Evolutionary conservation across 2,113 vertebrate genomes (phyloP).

Genomic region (Hirundichthys speculiger): DNA sequence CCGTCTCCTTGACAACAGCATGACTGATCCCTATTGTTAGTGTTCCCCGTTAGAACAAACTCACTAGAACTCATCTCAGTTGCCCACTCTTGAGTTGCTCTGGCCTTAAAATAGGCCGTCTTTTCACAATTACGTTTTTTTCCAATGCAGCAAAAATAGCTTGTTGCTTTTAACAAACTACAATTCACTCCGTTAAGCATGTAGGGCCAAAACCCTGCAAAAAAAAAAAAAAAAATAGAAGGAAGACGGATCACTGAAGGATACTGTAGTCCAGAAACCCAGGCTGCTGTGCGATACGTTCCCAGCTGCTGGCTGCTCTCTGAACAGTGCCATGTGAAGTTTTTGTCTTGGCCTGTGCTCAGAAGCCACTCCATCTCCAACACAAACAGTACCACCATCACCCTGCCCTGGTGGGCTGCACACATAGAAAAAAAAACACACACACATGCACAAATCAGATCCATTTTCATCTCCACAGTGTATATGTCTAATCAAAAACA

Average conservation of each 20-base stretch:
- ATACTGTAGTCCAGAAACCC: constrained; percentile 97
- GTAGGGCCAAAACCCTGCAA: neutral
- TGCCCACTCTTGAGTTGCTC: constrained; percentile 12
- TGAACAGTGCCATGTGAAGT: constrained; percentile 95
- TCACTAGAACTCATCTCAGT: constrained; percentile 44
- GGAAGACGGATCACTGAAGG: constrained; percentile 71
- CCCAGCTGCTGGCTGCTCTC: constrained; percentile 93
- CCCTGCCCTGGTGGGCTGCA: constrained; percentile 91
- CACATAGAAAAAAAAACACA: constrained; percentile 30
- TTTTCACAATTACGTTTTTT: constrained; percentile 28
- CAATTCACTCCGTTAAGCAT: neutral
- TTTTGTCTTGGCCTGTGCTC: constrained; percentile 95
- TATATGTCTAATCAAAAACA: no score
- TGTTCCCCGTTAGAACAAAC: constrained; percentile 32
- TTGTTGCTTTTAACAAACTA: neutral
- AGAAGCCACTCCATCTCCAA: constrained; percentile 98
- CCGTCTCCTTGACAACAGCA: constrained; percentile 68
- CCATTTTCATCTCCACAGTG: neutral
- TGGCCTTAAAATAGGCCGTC: constrained; percentile 40
- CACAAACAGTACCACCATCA: constrained; percentile 93
- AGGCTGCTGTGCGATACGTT: constrained; percentile 88
- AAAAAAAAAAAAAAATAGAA: neutral
- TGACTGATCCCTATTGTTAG: constrained; percentile 70
- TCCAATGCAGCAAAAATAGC: constrained; percentile 12
- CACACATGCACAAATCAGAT: neutral